Evolutionary conservation across 2,113 vertebrate species (phyloP).

Genomic region (Anser cygnoides): DNA sequence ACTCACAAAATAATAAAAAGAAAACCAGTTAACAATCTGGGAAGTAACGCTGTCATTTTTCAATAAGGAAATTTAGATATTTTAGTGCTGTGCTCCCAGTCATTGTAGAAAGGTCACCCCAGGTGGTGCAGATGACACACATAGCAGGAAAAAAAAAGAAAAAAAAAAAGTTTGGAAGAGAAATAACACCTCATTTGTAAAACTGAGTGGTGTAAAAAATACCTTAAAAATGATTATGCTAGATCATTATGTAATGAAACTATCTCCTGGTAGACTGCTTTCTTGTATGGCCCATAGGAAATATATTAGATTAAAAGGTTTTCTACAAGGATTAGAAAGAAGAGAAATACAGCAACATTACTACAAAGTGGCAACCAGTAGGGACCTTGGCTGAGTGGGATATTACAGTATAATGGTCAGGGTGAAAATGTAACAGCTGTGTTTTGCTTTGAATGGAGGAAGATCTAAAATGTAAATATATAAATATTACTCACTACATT

Average conservation of each 20-base stretch:
- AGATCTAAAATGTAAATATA: conserved; percentile 16
- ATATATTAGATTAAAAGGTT: background rate
- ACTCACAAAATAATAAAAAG: background rate
- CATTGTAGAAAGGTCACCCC: background rate
- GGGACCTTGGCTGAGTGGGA: background rate
- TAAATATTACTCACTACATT: conserved; percentile 32
- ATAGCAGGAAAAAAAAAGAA: background rate
- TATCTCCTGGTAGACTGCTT: background rate
- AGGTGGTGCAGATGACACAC: background rate
- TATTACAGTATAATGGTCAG: background rate
- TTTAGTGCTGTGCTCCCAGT: background rate
- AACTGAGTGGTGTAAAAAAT: background rate
- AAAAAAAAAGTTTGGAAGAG: background rate
- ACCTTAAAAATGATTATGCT: background rate
- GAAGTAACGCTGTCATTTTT: background rate
- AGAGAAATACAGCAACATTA: background rate
- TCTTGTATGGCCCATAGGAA: background rate
- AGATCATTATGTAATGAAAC: background rate
- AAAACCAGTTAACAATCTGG: background rate
- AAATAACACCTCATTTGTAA: background rate
- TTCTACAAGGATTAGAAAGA: background rate
- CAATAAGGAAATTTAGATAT: background rate
- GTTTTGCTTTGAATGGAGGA: conserved; percentile 44
- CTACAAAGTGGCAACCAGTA: background rate
- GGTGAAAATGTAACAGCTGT: conserved; percentile 19